phyloP scores from a whole-genome alignment of 2,797 vertebrate genomes.

The Anas flavirostris region DNA sequence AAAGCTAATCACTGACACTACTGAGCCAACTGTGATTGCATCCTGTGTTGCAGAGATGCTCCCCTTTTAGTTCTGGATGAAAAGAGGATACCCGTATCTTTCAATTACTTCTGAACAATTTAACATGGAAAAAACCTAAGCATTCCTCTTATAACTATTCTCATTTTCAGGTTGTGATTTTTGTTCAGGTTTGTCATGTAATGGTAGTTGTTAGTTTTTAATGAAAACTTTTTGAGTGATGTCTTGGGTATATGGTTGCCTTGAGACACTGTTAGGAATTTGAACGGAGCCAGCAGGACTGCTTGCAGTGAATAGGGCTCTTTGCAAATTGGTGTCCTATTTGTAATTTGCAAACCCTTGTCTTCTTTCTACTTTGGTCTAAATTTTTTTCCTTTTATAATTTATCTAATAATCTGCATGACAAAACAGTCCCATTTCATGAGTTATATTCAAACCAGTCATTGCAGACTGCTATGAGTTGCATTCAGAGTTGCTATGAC shows the following conservation, averaged over 20 bases:
- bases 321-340: not conserved
- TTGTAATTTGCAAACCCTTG: not conserved
- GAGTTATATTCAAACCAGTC: not conserved
- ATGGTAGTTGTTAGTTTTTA: not conserved
- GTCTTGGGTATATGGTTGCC: not conserved
- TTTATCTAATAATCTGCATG: not conserved
- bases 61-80: not conserved
- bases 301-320: not conserved
- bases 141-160: not conserved
- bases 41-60: not conserved
- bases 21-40: not conserved
- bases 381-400: not conserved
- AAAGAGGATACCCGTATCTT: not conserved
- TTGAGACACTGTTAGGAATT: not conserved
- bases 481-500: not conserved
- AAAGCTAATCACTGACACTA: not conserved
- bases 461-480: not conserved
- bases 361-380: not conserved
- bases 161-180: not conserved
- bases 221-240: not conserved
- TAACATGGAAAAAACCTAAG: not conserved
- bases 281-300: not conserved
- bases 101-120: not conserved
- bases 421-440: not conserved
- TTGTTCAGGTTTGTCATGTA: not conserved